phyloP scores from a whole-genome alignment of 1,140 invertebrate genomes.

The Amyelois transitella region DNA sequence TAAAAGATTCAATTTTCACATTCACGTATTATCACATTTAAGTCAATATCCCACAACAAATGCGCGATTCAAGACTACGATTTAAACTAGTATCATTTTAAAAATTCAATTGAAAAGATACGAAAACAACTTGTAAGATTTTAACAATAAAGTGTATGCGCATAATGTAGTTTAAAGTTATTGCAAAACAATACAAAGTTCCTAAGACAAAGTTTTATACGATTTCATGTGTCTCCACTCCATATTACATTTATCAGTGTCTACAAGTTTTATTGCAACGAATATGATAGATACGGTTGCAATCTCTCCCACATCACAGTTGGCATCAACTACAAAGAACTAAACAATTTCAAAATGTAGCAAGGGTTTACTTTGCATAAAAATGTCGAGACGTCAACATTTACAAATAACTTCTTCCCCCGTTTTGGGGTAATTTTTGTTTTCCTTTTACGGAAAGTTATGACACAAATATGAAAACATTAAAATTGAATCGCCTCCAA shows the following conservation, averaged over 20 bases:
- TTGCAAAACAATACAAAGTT: constrained; percentile 37
- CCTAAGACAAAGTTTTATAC: constrained; percentile 41
- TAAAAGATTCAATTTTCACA: too few relatives aligned
- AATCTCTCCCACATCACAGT: constrained; percentile 39
- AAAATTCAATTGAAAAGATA: background rate
- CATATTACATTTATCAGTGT: constrained; percentile 65
- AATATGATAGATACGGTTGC: constrained; percentile 51
- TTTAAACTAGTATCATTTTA: background rate
- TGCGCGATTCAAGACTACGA: too few relatives aligned
- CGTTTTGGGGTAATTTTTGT: constrained; percentile 52
- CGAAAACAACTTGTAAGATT: background rate
- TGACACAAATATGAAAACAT: constrained; percentile 68
- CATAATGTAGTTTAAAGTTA: constrained; percentile 19
- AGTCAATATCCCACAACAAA: too few relatives aligned
- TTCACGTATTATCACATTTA: too few relatives aligned
- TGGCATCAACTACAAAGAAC: constrained; percentile 40
- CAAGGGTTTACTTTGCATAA: constrained; percentile 60
- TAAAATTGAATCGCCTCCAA: constrained; percentile 68
- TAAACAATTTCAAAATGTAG: constrained; percentile 68
- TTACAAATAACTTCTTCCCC: constrained; percentile 65
- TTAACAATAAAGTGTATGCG: constrained; percentile 8
- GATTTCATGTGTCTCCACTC: constrained; percentile 37
- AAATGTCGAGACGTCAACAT: constrained; percentile 65
- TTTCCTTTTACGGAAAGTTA: constrained; percentile 63
- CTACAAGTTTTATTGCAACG: constrained; percentile 64